A percentile compares a stretch with the other conserved stretches of the same genome.
Conservation (phyloP, 2,113 vertebrate genomes). For the Gavialis gangeticus region DNA sequence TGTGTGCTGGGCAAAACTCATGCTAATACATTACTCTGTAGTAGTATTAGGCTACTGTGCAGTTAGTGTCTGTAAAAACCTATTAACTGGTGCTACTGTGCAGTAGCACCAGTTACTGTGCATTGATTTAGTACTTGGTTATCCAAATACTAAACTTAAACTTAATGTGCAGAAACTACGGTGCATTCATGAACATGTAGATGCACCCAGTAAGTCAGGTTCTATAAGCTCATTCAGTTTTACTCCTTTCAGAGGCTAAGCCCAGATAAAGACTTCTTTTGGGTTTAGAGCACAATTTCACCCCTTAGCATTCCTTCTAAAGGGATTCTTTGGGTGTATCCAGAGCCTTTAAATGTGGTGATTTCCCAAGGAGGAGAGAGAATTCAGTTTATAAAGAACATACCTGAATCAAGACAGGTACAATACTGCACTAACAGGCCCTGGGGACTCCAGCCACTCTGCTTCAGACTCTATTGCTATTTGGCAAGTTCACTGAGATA, state of each 20-base stretch:
- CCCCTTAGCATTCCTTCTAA: accelerated
- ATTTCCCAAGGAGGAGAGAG: not conserved
- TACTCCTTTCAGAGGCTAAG: not conserved
- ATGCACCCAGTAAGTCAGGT: not conserved
- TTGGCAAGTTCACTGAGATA: not conserved
- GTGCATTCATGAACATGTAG: too few relatives aligned
- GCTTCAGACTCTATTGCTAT: not conserved
- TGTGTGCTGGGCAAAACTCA: too few relatives aligned
- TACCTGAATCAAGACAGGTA: not conserved
- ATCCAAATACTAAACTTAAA: too few relatives aligned
- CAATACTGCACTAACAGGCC: not conserved
- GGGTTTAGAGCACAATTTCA: not conserved
- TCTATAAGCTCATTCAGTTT: not conserved
- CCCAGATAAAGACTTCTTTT: not conserved
- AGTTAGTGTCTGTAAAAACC: too few relatives aligned
- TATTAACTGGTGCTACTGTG: too few relatives aligned
- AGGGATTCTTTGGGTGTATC: not conserved
- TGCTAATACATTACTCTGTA: too few relatives aligned
- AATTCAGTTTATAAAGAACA: not conserved
- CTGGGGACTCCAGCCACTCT: not conserved
- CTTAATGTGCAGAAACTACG: too few relatives aligned
- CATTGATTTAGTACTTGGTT: too few relatives aligned
- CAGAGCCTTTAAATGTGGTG: not conserved
- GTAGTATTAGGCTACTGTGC: too few relatives aligned
- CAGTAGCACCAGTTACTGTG: too few relatives aligned